Evolutionary conservation across 1,140 invertebrate genomes (phyloP).

Genomic region (Semibalanus balanoides): DNA sequence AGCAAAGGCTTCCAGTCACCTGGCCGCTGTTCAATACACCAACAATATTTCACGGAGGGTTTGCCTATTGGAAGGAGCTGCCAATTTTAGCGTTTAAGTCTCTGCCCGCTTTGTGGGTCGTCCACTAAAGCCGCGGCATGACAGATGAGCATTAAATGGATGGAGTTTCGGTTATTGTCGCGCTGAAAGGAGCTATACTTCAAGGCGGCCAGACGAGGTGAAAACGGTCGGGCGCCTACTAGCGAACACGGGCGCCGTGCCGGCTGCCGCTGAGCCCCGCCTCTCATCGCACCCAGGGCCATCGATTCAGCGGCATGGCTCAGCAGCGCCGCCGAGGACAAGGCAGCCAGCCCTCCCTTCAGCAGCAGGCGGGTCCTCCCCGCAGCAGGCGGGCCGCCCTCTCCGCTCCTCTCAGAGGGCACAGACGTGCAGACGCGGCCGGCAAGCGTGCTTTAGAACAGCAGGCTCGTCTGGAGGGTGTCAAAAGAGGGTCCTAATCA

Average conservation of each 20-base stretch:
- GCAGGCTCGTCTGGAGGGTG: too few relatives aligned
- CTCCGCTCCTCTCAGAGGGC: too few relatives aligned
- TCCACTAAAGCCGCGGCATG: background rate
- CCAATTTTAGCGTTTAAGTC: constrained; percentile 1
- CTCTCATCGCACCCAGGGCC: too few relatives aligned
- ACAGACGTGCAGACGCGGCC: too few relatives aligned
- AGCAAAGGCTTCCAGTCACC: background rate
- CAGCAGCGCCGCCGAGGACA: too few relatives aligned
- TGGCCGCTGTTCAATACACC: background rate
- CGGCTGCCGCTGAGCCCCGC: too few relatives aligned
- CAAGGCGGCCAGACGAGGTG: background rate
- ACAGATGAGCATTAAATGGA: constrained; percentile 2
- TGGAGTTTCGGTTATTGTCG: background rate
- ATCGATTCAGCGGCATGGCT: too few relatives aligned
- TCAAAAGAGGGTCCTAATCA: too few relatives aligned
- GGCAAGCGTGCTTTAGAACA: too few relatives aligned
- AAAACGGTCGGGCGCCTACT: background rate
- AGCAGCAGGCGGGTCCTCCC: too few relatives aligned
- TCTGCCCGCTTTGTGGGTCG: background rate
- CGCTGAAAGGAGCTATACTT: background rate
- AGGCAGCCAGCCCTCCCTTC: too few relatives aligned
- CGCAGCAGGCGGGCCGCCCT: too few relatives aligned
- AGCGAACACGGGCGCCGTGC: background rate
- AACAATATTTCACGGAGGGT: background rate
- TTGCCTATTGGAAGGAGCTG: background rate